Evolutionary conservation across 2,888 invertebrate genomes (phyloP).

Genomic region (Leucoma salicis): DNA sequence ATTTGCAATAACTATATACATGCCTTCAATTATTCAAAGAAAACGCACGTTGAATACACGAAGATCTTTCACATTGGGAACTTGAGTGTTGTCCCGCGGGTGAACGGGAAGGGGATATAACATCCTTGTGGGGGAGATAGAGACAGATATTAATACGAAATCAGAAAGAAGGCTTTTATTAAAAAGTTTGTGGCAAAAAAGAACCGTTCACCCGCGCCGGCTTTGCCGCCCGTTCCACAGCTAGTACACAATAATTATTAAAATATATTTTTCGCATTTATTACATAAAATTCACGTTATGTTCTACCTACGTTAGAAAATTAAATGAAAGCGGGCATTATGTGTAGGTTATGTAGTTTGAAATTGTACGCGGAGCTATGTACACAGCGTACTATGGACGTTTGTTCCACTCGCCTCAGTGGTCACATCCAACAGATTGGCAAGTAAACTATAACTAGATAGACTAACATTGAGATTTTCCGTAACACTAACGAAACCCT

Average conservation of each 20-base stretch:
- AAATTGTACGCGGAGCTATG: slow-evolving; percentile 79
- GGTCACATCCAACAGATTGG: slow-evolving; percentile 45
- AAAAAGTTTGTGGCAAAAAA: slow-evolving; percentile 25
- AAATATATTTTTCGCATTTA: slow-evolving; percentile 81
- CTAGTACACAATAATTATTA: slow-evolving; percentile 82
- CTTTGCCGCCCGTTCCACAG: slow-evolving; percentile 75
- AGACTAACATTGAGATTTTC: slow-evolving; percentile 61
- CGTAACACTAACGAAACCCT: slow-evolving; percentile 36
- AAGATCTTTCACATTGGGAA: slow-evolving; percentile 55
- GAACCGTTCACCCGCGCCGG: slow-evolving; percentile 73
- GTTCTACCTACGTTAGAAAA: slow-evolving; percentile 81
- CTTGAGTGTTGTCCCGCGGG: slow-evolving; percentile 74
- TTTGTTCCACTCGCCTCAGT: slow-evolving; percentile 65
- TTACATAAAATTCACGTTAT: slow-evolving; percentile 82
- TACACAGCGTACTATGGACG: slow-evolving; percentile 82
- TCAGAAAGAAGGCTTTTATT: background rate
- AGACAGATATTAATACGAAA: slow-evolving; percentile 15
- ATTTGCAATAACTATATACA: slow-evolving; percentile 37
- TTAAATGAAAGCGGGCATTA: slow-evolving; percentile 75
- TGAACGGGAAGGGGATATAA: slow-evolving; percentile 49
- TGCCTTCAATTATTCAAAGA: slow-evolving; percentile 24
- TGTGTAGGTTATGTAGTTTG: slow-evolving; percentile 73
- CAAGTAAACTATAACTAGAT: slow-evolving; percentile 41
- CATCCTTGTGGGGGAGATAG: slow-evolving; percentile 22
- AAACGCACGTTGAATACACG: slow-evolving; percentile 70